A percentile compares a stretch with the other conserved stretches of the same genome.
Evolutionary conservation across 2,888 invertebrate genomes (phyloP).

Genomic region (Gasteruption jaculator): DNA sequence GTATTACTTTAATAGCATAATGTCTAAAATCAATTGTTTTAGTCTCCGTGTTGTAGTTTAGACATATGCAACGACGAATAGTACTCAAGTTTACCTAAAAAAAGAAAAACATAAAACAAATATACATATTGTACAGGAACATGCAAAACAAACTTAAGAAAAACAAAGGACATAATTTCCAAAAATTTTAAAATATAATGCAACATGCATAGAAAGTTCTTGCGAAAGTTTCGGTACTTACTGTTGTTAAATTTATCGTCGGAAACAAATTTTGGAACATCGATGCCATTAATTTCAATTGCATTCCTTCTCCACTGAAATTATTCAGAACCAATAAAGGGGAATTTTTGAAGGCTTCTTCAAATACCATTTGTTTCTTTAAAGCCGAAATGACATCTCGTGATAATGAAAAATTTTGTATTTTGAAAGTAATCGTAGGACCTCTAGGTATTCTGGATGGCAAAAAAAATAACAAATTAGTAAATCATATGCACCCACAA

Average conservation of each 20-base stretch:
- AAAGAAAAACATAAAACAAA: no score
- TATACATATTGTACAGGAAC: no score
- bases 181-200: no score
- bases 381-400: conserved; percentile 83
- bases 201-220: no score
- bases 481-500: not conserved
- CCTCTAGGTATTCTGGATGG: conserved; percentile 76
- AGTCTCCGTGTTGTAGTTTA: conserved; percentile 83
- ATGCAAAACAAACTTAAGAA: no score
- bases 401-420: conserved; percentile 75
- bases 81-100: conserved; percentile 78
- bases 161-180: no score
- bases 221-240: conserved; percentile 53
- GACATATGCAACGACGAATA: conserved; percentile 82
- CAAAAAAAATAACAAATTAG: conserved; percentile 5
- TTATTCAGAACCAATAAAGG: conserved; percentile 89
- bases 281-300: conserved; percentile 86
- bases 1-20: conserved; percentile 88
- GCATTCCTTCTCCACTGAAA: conserved; percentile 85
- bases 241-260: conserved; percentile 87
- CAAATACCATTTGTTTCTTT: conserved; percentile 79
- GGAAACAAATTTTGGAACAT: conserved; percentile 99
- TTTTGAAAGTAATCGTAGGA: conserved; percentile 86
- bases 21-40: conserved; percentile 90
- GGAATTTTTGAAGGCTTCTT: conserved; percentile 79